phyloP scores from a whole-genome alignment of 2,113 vertebrate genomes.

The Sinosuthora webbiana region DNA sequence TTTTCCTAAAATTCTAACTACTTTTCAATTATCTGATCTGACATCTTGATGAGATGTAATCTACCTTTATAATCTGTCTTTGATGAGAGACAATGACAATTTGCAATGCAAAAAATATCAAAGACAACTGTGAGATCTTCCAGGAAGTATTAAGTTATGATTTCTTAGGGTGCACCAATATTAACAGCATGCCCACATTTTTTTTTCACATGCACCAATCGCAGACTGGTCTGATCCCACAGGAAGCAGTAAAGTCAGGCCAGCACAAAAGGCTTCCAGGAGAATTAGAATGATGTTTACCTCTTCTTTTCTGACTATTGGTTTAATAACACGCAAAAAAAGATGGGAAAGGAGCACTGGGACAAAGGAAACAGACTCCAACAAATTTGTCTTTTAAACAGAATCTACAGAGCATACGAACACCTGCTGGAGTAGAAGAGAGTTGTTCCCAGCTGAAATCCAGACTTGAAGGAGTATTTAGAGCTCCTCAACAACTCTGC shows the following conservation, averaged over 20 bases:
- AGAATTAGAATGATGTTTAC: not conserved
- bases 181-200: not conserved
- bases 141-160: not conserved
- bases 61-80: not conserved
- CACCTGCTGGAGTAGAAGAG: not conserved
- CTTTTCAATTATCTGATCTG: not conserved
- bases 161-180: not conserved
- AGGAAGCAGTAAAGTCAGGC: not conserved
- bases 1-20: not conserved
- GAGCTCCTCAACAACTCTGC: not conserved
- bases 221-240: not conserved
- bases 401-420: not conserved
- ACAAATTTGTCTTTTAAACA: not conserved
- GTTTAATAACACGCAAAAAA: not conserved
- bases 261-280: not conserved
- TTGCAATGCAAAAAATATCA: not conserved
- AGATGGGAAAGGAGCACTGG: not conserved
- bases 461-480: not conserved
- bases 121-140: not conserved
- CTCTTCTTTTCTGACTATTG: not conserved
- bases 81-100: slow-evolving; percentile 4
- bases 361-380: not conserved
- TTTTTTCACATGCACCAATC: not conserved
- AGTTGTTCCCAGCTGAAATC: not conserved
- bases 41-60: not conserved